These are phyloP conservation scores for Pedetes capensis DNA, from an alignment of 2,113 vertebrate genomes.

Conservation along the genomic window DNA sequence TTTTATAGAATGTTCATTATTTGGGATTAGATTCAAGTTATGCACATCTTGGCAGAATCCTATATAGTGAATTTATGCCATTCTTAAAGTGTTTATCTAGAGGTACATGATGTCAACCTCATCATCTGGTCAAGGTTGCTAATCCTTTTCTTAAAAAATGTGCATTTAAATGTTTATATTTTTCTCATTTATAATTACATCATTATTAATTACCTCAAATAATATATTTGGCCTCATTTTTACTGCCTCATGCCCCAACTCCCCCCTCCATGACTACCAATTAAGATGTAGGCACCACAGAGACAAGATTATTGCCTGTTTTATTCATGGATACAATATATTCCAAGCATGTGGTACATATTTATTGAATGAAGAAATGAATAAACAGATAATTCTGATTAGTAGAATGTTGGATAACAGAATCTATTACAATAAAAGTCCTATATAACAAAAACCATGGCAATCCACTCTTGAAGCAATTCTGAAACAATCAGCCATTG, in stretches of 20 bases:
- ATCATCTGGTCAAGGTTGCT: not conserved
- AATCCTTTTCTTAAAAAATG: not conserved
- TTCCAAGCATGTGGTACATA: not conserved
- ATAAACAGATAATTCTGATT: not conserved
- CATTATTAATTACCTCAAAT: not conserved
- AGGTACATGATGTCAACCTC: not conserved
- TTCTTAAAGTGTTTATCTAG: not conserved
- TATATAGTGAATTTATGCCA: not conserved
- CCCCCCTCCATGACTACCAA: not conserved
- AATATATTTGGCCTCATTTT: not conserved
- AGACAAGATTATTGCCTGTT: not conserved
- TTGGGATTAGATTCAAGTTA: slow-evolving; percentile 9
- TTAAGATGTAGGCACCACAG: not conserved
- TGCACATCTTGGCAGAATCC: not conserved
- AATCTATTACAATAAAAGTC: not conserved
- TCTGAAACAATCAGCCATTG: no score
- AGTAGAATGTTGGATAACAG: not conserved
- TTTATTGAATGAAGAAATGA: not conserved
- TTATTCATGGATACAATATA: not conserved
- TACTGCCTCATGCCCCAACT: not conserved
- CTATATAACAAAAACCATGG: slow-evolving; percentile 11
- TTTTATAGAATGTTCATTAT: not conserved
- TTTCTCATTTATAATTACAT: not conserved
- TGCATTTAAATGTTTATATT: not conserved
- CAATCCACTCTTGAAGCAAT: no score